A percentile compares a stretch with the other conserved stretches of the same genome.
phyloP scores from a whole-genome alignment of 2,888 invertebrate species.

The Archips crataeganus region DNA sequence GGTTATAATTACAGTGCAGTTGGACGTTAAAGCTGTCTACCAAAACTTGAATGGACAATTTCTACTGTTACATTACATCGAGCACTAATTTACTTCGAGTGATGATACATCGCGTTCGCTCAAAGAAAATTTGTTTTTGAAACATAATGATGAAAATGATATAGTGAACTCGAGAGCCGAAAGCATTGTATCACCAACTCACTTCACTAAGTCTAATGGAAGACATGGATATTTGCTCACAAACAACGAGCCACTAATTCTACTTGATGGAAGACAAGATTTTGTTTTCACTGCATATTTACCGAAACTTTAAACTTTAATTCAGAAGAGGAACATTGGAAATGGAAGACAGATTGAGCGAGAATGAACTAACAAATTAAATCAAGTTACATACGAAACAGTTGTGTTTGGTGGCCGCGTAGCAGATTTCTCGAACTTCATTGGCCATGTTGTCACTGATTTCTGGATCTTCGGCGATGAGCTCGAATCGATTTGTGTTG shows the following conservation, averaged over 20 bases:
- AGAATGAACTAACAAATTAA: constrained; percentile 64
- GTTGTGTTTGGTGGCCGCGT: constrained; percentile 66
- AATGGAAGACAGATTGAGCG: constrained; percentile 52
- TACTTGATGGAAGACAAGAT: constrained; percentile 83
- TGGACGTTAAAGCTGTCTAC: constrained; percentile 83
- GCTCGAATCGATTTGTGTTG: constrained; percentile 74
- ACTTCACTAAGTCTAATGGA: constrained; percentile 81
- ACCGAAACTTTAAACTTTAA: constrained; percentile 59
- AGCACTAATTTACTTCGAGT: constrained; percentile 64
- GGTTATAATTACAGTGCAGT: constrained; percentile 80
- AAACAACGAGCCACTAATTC: constrained; percentile 67
- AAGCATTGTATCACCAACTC: constrained; percentile 56
- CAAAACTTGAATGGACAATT: constrained; percentile 79
- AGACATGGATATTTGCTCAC: constrained; percentile 70
- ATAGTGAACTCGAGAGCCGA: constrained; percentile 51
- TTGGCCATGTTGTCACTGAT: constrained; percentile 86
- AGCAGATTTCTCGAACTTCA: constrained; percentile 85
- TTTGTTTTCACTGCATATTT: constrained; percentile 81
- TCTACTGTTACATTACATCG: constrained; percentile 65
- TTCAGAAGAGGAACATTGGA: constrained; percentile 46
- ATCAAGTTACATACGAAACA: constrained; percentile 77
- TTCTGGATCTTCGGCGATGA: constrained; percentile 73
- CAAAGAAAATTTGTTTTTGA: constrained; percentile 53
- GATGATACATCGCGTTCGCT: constrained; percentile 55
- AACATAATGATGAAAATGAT: constrained; percentile 51